phyloP scores from a whole-genome alignment of 35 echinoderm and acorn worm species.

The Patiria miniata region DNA sequence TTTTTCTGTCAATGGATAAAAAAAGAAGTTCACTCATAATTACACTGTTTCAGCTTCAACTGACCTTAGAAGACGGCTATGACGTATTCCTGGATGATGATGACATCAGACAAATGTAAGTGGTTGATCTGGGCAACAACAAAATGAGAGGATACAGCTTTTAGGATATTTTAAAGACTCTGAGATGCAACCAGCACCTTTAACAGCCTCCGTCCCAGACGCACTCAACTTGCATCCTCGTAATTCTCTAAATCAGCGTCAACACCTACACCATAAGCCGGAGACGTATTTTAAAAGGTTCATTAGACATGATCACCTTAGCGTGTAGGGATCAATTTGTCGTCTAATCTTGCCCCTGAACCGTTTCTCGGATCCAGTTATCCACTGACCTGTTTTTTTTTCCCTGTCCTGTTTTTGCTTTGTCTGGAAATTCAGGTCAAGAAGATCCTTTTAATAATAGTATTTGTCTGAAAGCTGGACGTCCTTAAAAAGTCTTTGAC shows the following conservation, averaged over 20 bases:
- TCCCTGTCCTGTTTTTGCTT: too few species aligned
- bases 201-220: too few species aligned
- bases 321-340: not conserved
- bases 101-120: conserved; percentile 64
- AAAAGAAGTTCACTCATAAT: not conserved
- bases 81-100: conserved; percentile 80
- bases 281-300: not conserved
- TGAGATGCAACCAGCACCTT: too few species aligned
- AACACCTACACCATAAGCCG: not conserved
- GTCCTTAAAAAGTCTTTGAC: too few species aligned
- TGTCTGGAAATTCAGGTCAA: too few species aligned
- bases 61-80: conserved; percentile 89
- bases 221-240: too few species aligned
- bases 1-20: too few species aligned
- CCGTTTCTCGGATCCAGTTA: not conserved
- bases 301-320: not conserved
- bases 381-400: too few species aligned
- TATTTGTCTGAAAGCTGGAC: too few species aligned
- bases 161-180: not conserved
- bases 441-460: too few species aligned
- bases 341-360: not conserved
- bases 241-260: too few species aligned
- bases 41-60: conserved; percentile 64
- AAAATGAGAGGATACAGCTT: not conserved
- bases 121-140: not conserved